Conservation (phyloP, 2,888 invertebrate genomes). For the Electrophaes corylata region DNA sequence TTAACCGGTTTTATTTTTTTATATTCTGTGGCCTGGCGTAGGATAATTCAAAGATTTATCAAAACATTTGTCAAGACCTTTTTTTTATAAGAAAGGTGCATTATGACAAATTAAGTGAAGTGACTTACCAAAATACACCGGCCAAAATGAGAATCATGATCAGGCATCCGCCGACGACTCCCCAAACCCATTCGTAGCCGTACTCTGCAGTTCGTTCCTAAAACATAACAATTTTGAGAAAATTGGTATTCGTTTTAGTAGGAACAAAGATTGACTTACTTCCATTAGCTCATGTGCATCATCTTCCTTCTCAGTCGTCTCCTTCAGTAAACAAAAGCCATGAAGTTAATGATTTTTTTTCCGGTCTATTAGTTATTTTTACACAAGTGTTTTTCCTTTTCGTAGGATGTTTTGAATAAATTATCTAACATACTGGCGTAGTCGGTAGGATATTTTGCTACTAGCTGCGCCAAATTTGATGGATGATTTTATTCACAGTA, state of each 20-base stretch:
- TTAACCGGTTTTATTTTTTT: too few species aligned
- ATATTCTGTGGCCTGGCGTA: too few species aligned
- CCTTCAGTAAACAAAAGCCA: too few species aligned
- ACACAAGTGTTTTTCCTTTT: not conserved
- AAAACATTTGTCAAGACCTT: too few species aligned
- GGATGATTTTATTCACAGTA: not conserved
- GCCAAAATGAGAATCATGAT: constrained; percentile 59
- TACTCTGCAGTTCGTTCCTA: constrained; percentile 60
- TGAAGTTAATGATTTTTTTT: too few species aligned
- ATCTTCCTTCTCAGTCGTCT: too few species aligned
- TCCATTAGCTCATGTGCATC: not conserved
- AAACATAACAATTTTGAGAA: constrained; percentile 22
- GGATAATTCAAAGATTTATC: too few species aligned
- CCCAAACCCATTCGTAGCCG: constrained; percentile 64
- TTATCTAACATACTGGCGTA: not conserved
- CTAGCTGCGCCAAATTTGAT: not conserved
- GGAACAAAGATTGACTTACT: not conserved
- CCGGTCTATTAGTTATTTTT: not conserved
- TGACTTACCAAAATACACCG: constrained; percentile 59
- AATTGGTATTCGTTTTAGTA: constrained; percentile 15
- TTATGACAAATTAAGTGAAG: too few species aligned
- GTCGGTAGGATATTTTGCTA: not conserved
- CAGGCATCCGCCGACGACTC: constrained; percentile 59
- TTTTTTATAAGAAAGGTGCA: too few species aligned
- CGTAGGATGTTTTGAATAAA: not conserved